Base-by-base conservation (phyloP, 2,797 vertebrate species). In the Tragelaphus oryx region DNA sequence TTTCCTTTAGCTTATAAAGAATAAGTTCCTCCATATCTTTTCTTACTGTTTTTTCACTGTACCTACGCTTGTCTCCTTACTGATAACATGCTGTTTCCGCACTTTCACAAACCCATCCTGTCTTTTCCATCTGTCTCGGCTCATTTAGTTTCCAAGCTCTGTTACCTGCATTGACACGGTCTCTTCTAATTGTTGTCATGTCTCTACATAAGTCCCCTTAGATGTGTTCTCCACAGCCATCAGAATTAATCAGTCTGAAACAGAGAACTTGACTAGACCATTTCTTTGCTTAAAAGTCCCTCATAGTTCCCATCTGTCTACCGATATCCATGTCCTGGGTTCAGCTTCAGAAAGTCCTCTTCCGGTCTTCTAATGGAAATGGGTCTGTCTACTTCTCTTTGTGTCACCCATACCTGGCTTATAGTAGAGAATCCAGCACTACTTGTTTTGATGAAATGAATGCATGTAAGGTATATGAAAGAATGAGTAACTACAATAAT, bases 271-370 rank as follows among this genome's bases (percentile, higher is more conserved):
- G 55, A 41, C 68, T 4, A 68, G 33, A 62, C 22, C 5, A n/a
- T 87, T 87, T 94, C 59, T 84, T 62, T 83, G 50, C 33, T 91
- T 95, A 74, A 78, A 92, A 82, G 92, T 46, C 17, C 30, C 8
- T 68, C 48, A 17, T 33, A 6, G 8, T 84, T 90, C 18, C 14
- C 41, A n/a, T 85, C 24, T 94, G 8, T 88, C 50, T 88, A 22
- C 5, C 65, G 10, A 1, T 22, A 33, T 12, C 33, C 33, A 12
- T 68, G 18, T 37, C 65, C 65, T 68, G 65, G 65, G 65, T 37
- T 37, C 33, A 37, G 65, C 65, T 37, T 22, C 37, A 13, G 37
- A 26, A 62, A 24, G 24, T 46, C 75, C 41, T 81, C 8, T 85
- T 68, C 37, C 57, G 28, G 11, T 81, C 26, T 65, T 78, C 26